phyloP scores from a whole-genome alignment of 1,140 invertebrate species.

The Pseudomyrmex concolor region DNA sequence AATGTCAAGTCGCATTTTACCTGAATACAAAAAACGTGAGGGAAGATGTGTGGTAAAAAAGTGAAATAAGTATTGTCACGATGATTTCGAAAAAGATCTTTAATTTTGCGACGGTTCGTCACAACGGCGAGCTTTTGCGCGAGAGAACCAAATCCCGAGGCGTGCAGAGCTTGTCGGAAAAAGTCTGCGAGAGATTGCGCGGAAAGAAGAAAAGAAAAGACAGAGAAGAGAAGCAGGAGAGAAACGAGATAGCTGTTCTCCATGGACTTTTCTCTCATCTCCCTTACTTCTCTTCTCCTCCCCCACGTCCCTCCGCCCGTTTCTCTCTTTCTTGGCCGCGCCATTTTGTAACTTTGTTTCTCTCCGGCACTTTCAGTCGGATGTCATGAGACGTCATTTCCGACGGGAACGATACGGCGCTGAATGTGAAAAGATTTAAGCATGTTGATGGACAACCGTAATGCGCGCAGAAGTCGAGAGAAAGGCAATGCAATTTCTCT shows the following conservation, averaged over 20 bases:
- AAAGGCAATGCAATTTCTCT: background rate
- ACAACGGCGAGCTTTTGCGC: conserved; percentile 56
- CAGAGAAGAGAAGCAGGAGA: conserved; percentile 11
- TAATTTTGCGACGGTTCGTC: conserved; percentile 41
- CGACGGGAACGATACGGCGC: conserved; percentile 33
- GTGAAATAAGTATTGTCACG: background rate
- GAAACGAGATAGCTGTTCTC: conserved; percentile 58
- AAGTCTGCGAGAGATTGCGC: conserved; percentile 52
- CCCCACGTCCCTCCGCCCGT: background rate
- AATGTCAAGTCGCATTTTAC: background rate
- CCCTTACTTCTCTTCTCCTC: background rate
- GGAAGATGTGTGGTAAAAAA: conserved; percentile 27
- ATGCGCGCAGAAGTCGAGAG: conserved; percentile 20
- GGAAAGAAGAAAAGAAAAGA: background rate
- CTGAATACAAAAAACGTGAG: conserved; percentile 29
- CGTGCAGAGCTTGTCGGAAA: conserved; percentile 45
- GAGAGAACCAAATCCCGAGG: conserved; percentile 35
- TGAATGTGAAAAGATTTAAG: conserved; percentile 25
- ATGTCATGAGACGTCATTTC: conserved; percentile 58
- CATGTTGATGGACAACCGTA: conserved; percentile 44
- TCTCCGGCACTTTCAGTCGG: conserved; percentile 50
- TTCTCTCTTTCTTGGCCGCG: conserved; percentile 37
- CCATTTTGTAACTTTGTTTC: conserved; percentile 53
- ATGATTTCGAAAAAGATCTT: conserved; percentile 38
- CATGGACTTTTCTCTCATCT: conserved; percentile 52